Percentiles rank a stretch among this genome's conserved stretches.
Evolutionary conservation across 2,113 vertebrate species (phyloP).

Genomic region (Aptenodytes forsteri): DNA sequence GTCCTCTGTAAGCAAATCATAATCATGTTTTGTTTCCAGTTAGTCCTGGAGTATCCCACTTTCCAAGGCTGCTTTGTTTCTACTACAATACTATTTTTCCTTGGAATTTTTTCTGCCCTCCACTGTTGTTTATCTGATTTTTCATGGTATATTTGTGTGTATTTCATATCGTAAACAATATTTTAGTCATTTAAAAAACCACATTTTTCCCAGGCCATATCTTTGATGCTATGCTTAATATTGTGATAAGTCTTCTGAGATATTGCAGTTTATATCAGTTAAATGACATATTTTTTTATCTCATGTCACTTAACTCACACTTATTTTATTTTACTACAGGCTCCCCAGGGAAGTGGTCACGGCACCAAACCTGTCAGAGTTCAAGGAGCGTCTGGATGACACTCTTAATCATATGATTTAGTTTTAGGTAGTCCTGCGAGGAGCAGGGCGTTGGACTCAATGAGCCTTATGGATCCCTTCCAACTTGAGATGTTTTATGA

Average conservation of each 20-base stretch:
- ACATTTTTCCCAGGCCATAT: background rate
- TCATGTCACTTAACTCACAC: background rate
- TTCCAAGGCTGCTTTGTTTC: background rate
- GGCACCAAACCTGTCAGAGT: background rate
- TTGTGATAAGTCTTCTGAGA: background rate
- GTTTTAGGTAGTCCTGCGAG: background rate
- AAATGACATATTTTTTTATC: background rate
- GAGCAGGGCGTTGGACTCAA: background rate
- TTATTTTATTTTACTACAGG: background rate
- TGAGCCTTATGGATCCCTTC: background rate
- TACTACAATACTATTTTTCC: background rate
- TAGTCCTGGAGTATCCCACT: background rate
- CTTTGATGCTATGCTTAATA: background rate
- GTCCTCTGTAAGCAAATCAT: background rate
- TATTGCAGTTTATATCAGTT: background rate
- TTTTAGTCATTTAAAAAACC: background rate
- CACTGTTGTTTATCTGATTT: background rate
- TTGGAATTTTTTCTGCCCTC: background rate
- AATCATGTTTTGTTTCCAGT: background rate
- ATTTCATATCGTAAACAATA: background rate
- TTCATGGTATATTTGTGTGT: background rate
- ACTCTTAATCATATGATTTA: background rate
- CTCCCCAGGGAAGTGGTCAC: background rate
- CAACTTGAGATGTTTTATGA: background rate
- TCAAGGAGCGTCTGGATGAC: background rate